phyloP scores from a whole-genome alignment of 2,888 invertebrate species.

The Teleiodes luculella region DNA sequence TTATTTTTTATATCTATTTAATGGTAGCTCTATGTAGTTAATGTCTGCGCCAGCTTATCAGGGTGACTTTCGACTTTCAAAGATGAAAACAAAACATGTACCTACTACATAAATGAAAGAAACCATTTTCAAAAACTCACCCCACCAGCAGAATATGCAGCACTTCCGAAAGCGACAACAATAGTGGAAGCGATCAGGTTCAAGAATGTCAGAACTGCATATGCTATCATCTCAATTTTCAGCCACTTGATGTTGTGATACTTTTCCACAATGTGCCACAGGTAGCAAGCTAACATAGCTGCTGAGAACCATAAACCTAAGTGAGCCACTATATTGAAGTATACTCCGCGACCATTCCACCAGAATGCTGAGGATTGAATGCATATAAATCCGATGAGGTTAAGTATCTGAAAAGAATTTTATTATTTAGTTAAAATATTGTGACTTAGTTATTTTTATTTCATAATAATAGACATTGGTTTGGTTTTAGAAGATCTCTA shows the following conservation, averaged over 20 bases:
- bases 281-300: constrained; percentile 84
- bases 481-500: too few species aligned
- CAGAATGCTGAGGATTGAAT: constrained; percentile 81
- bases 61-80: too few species aligned
- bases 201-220: constrained; percentile 82
- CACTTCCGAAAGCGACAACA: constrained; percentile 80
- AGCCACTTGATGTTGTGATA: constrained; percentile 91
- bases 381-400: constrained; percentile 88
- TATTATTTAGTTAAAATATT: not conserved
- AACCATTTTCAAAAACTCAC: constrained; percentile 79
- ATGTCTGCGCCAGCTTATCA: too few species aligned
- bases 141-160: constrained; percentile 84
- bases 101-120: not conserved
- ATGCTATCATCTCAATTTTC: constrained; percentile 87
- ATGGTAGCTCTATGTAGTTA: too few species aligned
- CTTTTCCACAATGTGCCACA: constrained; percentile 91
- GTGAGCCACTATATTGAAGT: constrained; percentile 87
- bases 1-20: too few species aligned
- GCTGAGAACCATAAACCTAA: constrained; percentile 88
- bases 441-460: too few species aligned
- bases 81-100: too few species aligned
- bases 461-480: too few species aligned
- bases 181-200: constrained; percentile 87
- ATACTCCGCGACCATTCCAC: constrained; percentile 82
- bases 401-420: constrained; percentile 78